Conservation (phyloP, 2,797 vertebrate genomes). For the Epinephelus coioides region DNA sequence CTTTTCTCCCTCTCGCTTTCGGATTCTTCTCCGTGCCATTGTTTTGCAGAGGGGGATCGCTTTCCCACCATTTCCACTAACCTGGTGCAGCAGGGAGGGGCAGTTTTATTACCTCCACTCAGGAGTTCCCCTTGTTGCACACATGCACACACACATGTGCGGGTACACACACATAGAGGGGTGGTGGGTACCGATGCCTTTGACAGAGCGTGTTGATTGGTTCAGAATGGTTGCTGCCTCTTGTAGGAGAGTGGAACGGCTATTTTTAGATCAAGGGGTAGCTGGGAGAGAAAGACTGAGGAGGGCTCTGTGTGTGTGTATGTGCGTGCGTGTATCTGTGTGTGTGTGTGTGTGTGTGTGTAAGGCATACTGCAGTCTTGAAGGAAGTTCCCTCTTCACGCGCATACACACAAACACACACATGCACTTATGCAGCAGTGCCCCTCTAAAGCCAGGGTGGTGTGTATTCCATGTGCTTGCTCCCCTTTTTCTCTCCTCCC, state of each 20-base stretch:
- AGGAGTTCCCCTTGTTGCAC: slow-evolving; percentile 79
- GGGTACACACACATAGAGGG: slow-evolving; percentile 49
- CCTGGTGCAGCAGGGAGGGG: slow-evolving; percentile 51
- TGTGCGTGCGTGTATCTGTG: slow-evolving; percentile 40
- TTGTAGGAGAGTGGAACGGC: slow-evolving; percentile 83
- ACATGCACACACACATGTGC: slow-evolving; percentile 27
- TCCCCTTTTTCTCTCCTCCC: slow-evolving; percentile 45
- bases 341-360: slow-evolving; percentile 47
- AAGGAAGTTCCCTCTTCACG: slow-evolving; percentile 77
- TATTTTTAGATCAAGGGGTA: slow-evolving; percentile 88
- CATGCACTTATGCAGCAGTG: slow-evolving; percentile 75
- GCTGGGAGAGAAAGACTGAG: slow-evolving; percentile 83
- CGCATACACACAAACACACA: slow-evolving; percentile 52
- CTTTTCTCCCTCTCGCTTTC: slow-evolving; percentile 21
- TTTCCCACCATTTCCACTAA: slow-evolving; percentile 49
- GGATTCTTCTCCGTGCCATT: slow-evolving; percentile 48
- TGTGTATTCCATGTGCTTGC: slow-evolving; percentile 67
- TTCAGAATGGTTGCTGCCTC: slow-evolving; percentile 86
- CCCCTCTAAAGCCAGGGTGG: slow-evolving; percentile 73
- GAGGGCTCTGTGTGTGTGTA: slow-evolving; percentile 66
- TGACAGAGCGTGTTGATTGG: slow-evolving; percentile 86
- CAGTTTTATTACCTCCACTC: slow-evolving; percentile 70
- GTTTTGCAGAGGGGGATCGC: slow-evolving; percentile 53
- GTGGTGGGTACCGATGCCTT: slow-evolving; percentile 79
- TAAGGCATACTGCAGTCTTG: slow-evolving; percentile 83